Conservation (phyloP, 2,113 vertebrate species). For the Anoura caudifer region DNA sequence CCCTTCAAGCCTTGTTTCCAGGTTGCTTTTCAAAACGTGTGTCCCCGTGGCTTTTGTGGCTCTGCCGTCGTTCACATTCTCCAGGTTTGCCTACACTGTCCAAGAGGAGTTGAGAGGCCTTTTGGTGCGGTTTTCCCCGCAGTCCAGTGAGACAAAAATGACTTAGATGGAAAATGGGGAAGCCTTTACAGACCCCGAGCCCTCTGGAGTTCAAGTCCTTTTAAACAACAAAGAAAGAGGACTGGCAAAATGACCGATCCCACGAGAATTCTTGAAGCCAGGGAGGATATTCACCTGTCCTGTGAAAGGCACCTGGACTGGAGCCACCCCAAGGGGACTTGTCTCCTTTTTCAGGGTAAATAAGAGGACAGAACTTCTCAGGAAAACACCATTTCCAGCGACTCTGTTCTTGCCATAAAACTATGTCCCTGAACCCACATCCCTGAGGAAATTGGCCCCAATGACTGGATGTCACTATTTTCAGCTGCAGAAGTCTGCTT, state of each 20-base stretch:
- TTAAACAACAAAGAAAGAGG: background rate
- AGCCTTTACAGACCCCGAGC: background rate
- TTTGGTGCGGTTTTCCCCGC: background rate
- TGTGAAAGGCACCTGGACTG: background rate
- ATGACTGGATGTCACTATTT: slow-evolving; percentile 53
- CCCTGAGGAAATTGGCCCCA: slow-evolving; percentile 49
- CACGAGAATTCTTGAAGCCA: background rate
- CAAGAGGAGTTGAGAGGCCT: background rate
- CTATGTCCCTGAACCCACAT: slow-evolving; percentile 25
- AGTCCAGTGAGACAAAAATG: background rate
- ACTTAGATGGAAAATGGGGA: background rate
- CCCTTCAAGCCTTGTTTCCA: background rate
- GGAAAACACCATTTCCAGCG: slow-evolving; percentile 5
- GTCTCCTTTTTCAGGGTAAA: slow-evolving; percentile 17
- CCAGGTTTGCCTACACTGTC: background rate
- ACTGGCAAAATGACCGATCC: background rate
- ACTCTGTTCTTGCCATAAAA: slow-evolving; percentile 47
- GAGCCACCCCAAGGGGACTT: background rate
- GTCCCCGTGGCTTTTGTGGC: background rate
- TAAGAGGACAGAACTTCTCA: background rate
- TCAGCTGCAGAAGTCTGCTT: slow-evolving; percentile 46
- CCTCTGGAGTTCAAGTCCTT: background rate
- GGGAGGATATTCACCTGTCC: fast-evolving
- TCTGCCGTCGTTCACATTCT: background rate
- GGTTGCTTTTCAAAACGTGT: background rate